Evolutionary conservation across 2,113 vertebrate species (phyloP), one percentile per base, ranked within the genome.

Genomic region (Arenaria interpres): DNA sequence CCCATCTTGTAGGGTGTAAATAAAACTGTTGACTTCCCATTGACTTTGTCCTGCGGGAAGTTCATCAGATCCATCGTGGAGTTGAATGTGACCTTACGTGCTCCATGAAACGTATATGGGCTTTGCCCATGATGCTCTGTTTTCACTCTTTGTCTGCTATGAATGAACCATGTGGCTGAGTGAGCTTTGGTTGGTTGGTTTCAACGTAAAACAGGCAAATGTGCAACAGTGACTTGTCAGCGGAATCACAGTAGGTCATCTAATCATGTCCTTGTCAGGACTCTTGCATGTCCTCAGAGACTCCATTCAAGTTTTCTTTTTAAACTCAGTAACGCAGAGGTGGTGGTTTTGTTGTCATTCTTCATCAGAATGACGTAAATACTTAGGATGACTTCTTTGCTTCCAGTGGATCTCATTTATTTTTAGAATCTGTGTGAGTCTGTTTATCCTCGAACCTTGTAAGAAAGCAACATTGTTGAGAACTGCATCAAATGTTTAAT

Each of bases 161-260:
- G 18, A 39, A 14, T 63, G 64, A 77, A 46, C 12, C 32, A 16
- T 9, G 17, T 23, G 19, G 50, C 37, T 2, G 3, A 60, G 18
- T 18, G 41, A 41, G n/a, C 39, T 78, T 73, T 28, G 12, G 37
- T 59, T 53, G 7, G 12, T 57, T 69, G 32, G 41, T 79, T 94
- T 89, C 39, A 41, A 0, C 0, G 3, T 9, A 56, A 85, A 41
- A 4, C 48, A 27, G 64, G 20, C 14, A 56, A 41, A 78, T 35
- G 9, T 53, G 41, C 12, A 41, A 14, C 15, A n/a, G 37, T 4
- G 2, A 12, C 66, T 66, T 2, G 1, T 41, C 56, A 30, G 0
- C 3, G 45, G 48, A 59, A 19, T 43, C 37, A 28, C 27, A 50
- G 10, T 33, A 68, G 18, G 43, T 73, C 20, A 16, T 45, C 46